phyloP scores from a whole-genome alignment of 1,140 invertebrate genomes.

The Lutraria rhynchaena region DNA sequence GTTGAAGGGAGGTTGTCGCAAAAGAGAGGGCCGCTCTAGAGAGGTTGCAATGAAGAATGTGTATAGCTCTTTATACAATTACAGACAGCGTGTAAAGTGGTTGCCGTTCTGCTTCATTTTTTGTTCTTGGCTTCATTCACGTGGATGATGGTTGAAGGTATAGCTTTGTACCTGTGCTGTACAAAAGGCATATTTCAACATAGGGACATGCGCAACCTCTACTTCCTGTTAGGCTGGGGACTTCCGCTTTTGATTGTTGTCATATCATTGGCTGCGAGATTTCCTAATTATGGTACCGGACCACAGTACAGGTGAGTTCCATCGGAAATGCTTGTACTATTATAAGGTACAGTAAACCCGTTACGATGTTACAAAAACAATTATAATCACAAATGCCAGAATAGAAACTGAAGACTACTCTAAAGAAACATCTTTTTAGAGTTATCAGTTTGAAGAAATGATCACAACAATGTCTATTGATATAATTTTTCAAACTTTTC shows the following conservation, averaged over 20 bases:
- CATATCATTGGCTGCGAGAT: constrained; percentile 67
- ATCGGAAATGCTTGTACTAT: no score
- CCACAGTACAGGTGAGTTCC: constrained; percentile 60
- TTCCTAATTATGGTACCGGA: constrained; percentile 67
- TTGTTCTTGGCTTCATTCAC: constrained; percentile 96
- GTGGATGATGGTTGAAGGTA: constrained; percentile 95
- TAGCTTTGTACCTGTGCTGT: constrained; percentile 87
- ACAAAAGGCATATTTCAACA: constrained; percentile 65
- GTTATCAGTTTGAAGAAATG: no score
- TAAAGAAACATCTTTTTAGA: no score
- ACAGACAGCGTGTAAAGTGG: constrained; percentile 90
- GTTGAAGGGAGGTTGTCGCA: no score
- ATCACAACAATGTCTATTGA: no score
- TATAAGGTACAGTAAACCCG: no score
- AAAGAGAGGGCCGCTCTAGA: no score
- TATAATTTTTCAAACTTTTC: no score
- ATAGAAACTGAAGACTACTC: no score
- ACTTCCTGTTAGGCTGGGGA: constrained; percentile 69
- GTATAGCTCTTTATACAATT: neutral
- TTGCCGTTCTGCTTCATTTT: constrained; percentile 95
- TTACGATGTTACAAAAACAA: no score
- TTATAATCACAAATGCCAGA: no score
- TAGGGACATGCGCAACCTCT: constrained; percentile 65
- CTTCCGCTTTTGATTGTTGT: constrained; percentile 67
- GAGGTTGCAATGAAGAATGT: neutral